Percentiles rank a stretch among this genome's conserved stretches.
These are phyloP conservation scores for Dicerorhinus sumatrensis DNA, from an alignment of 2,113 vertebrate species.

Conservation along the genomic window DNA sequence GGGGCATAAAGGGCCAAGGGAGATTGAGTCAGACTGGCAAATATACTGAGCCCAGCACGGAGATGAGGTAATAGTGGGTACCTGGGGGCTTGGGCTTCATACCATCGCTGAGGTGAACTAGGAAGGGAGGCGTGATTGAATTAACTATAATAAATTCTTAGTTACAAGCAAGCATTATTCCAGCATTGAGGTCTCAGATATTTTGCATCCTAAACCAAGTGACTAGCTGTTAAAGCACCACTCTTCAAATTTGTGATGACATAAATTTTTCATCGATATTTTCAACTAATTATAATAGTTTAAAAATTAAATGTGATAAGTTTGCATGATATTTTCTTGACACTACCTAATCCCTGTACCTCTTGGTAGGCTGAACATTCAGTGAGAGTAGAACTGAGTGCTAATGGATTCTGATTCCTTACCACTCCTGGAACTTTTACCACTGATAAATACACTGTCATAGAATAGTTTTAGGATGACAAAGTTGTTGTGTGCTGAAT, in stretches of 20 bases:
- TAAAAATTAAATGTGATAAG: conserved; percentile 16
- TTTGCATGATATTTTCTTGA: not conserved
- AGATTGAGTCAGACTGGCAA: not conserved
- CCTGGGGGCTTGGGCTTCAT: not conserved
- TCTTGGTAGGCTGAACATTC: not conserved
- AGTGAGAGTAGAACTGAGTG: not conserved
- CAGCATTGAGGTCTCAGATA: not conserved
- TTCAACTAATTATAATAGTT: not conserved
- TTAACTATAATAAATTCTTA: not conserved
- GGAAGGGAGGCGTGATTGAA: not conserved
- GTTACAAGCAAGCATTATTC: not conserved
- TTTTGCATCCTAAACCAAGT: not conserved
- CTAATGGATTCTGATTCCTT: not conserved
- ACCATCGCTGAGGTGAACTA: not conserved
- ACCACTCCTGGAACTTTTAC: not conserved
- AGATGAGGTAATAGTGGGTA: not conserved
- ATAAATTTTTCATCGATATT: not conserved
- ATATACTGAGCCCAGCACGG: not conserved
- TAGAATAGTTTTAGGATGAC: not conserved
- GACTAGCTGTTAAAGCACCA: not conserved
- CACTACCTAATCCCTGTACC: not conserved
- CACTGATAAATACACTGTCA: not conserved
- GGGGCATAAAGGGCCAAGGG: not conserved
- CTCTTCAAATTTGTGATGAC: not conserved
- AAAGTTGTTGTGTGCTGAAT: not conserved